A percentile compares a stretch with the other conserved stretches of the same genome.
Conservation (phyloP, 1,140 invertebrate genomes). For the Caenorhabditis tropicalis region DNA sequence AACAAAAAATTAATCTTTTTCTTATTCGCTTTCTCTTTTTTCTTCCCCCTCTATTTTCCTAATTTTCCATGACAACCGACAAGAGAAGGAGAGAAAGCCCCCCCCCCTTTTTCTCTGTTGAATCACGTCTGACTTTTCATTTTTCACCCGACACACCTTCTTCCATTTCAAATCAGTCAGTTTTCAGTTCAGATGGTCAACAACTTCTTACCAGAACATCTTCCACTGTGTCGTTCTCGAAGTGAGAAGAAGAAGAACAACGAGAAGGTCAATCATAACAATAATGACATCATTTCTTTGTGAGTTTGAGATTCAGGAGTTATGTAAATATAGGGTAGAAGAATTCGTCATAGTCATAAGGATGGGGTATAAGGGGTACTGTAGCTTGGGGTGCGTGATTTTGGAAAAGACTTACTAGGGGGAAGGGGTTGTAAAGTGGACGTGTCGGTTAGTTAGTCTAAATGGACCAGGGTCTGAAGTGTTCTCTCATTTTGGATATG, state of each 20-base stretch:
- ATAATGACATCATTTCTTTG: constrained; percentile 7
- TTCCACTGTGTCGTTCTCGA: background rate
- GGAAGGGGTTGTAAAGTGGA: too few relatives aligned
- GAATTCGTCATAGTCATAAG: background rate
- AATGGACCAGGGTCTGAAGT: too few relatives aligned
- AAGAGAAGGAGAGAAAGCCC: background rate
- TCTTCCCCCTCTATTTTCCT: background rate
- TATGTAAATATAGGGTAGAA: background rate
- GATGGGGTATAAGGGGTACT: background rate
- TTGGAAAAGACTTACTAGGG: too few relatives aligned
- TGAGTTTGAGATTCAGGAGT: background rate
- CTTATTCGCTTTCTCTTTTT: background rate
- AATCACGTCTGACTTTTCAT: background rate
- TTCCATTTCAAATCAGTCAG: background rate
- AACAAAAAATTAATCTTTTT: background rate
- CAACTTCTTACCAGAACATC: background rate
- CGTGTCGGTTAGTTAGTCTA: too few relatives aligned
- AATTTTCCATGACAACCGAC: background rate
- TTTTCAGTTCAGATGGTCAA: constrained; percentile 1
- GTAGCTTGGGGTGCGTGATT: too few relatives aligned
- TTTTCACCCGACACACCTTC: background rate
- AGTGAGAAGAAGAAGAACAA: constrained; percentile 20
- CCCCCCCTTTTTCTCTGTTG: too few relatives aligned
- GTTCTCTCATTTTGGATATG: too few relatives aligned
- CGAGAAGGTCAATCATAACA: background rate